Percentiles rank a stretch among this genome's conserved stretches.
Conservation (phyloP, 2,797 vertebrate species). For the Tinamus major region DNA sequence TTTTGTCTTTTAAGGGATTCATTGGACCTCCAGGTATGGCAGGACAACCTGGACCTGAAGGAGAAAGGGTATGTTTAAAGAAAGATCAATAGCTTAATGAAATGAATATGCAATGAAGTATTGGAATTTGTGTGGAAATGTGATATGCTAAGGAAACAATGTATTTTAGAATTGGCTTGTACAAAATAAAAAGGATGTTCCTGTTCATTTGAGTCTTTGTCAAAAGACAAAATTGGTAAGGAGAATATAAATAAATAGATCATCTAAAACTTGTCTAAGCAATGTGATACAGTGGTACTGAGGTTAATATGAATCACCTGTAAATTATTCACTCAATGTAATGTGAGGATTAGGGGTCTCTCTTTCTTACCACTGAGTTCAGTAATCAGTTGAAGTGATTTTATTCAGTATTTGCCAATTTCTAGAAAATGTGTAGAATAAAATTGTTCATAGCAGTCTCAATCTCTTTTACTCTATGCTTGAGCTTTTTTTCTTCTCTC, state of each 20-base stretch:
- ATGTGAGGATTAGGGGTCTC: neutral
- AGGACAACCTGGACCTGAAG: constrained; percentile 90
- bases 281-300: neutral
- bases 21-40: constrained; percentile 91
- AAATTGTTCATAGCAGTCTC: neutral
- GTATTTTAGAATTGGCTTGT: neutral
- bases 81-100: neutral
- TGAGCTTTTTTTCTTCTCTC: neutral
- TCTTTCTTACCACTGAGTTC: neutral
- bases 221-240: neutral
- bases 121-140: neutral
- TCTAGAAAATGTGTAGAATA: neutral
- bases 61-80: constrained; percentile 88
- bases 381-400: neutral
- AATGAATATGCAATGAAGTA: neutral
- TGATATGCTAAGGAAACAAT: neutral
- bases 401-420: neutral
- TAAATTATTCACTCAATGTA: neutral
- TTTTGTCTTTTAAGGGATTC: constrained; percentile 87
- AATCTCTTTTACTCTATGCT: neutral
- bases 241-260: neutral
- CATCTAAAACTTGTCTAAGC: neutral
- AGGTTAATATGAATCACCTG: neutral
- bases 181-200: neutral
- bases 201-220: neutral